Percentiles rank a stretch among this genome's conserved stretches.
Conservation (phyloP, 1,140 invertebrate species). For the Papilio polytes region DNA sequence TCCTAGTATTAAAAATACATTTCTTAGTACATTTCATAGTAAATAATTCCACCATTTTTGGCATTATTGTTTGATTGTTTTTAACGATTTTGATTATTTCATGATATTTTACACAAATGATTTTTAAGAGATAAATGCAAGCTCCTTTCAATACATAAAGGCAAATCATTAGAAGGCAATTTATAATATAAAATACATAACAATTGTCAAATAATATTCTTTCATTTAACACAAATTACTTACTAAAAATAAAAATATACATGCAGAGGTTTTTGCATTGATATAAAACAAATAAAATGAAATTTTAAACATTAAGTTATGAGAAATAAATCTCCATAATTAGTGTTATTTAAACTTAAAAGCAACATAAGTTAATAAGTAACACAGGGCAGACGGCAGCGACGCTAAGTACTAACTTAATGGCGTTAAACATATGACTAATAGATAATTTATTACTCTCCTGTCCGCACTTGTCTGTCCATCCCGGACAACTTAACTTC, state of each 20-base stretch:
- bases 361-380: background rate
- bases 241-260: background rate
- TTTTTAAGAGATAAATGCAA: background rate
- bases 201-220: background rate
- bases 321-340: background rate
- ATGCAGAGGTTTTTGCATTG: background rate
- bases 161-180: background rate
- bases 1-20: too few species aligned
- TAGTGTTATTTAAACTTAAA: background rate
- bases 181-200: background rate
- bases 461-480: constrained; percentile 48
- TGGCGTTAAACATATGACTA: constrained; percentile 62
- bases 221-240: background rate
- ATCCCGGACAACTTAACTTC: constrained; percentile 36
- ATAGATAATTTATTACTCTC: constrained; percentile 51
- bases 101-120: background rate
- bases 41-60: background rate
- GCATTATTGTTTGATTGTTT: background rate
- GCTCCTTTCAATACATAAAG: background rate
- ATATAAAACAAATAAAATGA: background rate
- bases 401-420: constrained; percentile 63
- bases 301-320: background rate
- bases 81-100: background rate
- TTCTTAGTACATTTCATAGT: too few species aligned
- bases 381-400: constrained; percentile 41